Percentiles rank a stretch among this genome's conserved stretches.
Evolutionary conservation across 2,113 vertebrate genomes (phyloP).

Genomic region (Tychaedon coryphoeus): DNA sequence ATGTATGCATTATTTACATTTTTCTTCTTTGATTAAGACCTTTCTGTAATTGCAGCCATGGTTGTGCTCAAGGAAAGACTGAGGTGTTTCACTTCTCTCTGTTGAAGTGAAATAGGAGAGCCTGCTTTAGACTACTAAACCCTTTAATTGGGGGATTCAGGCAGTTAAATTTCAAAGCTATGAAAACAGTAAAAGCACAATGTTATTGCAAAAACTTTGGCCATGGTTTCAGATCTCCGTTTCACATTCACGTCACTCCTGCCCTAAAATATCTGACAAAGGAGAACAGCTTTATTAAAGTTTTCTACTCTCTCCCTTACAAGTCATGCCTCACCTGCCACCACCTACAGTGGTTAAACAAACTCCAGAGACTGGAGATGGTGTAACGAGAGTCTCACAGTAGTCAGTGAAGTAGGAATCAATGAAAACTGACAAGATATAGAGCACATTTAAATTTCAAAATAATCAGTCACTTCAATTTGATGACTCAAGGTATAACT

Average conservation of each 20-base stretch:
- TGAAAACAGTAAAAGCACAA: constrained; percentile 39
- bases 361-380: not conserved
- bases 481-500: not conserved
- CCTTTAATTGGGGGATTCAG: not conserved
- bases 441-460: not conserved
- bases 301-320: not conserved
- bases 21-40: not conserved
- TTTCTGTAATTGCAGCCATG: not conserved
- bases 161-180: constrained; percentile 74
- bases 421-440: not conserved
- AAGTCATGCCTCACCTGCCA: not conserved
- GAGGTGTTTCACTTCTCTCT: not conserved
- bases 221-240: not conserved
- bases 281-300: not conserved
- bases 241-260: not conserved
- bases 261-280: not conserved
- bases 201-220: not conserved
- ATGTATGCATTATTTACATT: not conserved
- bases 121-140: not conserved
- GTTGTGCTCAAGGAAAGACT: not conserved
- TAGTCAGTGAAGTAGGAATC: not conserved
- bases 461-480: not conserved
- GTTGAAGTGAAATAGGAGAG: not conserved
- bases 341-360: not conserved
- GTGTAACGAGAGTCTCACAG: not conserved